A percentile compares a stretch with the other conserved stretches of the same genome.
Conservation (phyloP, 1,140 invertebrate species). For the Leucophenga varia region DNA sequence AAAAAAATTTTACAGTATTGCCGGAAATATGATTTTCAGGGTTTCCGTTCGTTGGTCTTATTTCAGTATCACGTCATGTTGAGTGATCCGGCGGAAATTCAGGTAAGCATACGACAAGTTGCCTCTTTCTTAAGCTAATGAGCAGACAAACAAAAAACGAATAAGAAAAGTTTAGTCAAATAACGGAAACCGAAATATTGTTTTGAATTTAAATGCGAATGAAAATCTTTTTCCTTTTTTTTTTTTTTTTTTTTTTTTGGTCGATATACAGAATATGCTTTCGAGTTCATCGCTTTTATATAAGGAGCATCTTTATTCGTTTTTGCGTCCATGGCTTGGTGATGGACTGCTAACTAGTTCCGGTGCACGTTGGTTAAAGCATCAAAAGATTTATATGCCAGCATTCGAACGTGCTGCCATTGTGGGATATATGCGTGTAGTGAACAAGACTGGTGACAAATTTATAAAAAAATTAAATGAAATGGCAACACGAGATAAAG, state of each 20-base stretch:
- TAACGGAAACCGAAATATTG: not conserved
- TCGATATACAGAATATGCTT: constrained; percentile 35
- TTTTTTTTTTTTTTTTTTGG: not conserved
- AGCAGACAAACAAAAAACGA: not conserved
- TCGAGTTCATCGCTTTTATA: constrained; percentile 44
- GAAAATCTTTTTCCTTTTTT: not conserved
- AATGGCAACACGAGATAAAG: constrained; percentile 20
- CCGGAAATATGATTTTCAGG: constrained; percentile 51
- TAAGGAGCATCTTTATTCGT: constrained; percentile 51
- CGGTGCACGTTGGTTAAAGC: constrained; percentile 50
- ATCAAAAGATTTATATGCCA: constrained; percentile 49
- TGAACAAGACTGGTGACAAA: constrained; percentile 28
- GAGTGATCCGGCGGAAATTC: constrained; percentile 51
- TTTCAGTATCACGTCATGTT: constrained; percentile 50
- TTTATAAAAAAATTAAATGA: constrained; percentile 37
- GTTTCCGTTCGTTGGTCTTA: constrained; percentile 45
- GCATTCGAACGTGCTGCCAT: constrained; percentile 51
- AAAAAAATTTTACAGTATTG: constrained; percentile 51
- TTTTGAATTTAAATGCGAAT: constrained; percentile 1
- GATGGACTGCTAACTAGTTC: constrained; percentile 48
- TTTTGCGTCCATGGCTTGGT: constrained; percentile 46
- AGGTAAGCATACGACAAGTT: constrained; percentile 32
- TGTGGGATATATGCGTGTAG: constrained; percentile 45
- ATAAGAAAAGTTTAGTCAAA: not conserved
- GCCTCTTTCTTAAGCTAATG: no score